Conservation (phyloP, 2,888 invertebrate species). For the Protophormia terraenovae region DNA sequence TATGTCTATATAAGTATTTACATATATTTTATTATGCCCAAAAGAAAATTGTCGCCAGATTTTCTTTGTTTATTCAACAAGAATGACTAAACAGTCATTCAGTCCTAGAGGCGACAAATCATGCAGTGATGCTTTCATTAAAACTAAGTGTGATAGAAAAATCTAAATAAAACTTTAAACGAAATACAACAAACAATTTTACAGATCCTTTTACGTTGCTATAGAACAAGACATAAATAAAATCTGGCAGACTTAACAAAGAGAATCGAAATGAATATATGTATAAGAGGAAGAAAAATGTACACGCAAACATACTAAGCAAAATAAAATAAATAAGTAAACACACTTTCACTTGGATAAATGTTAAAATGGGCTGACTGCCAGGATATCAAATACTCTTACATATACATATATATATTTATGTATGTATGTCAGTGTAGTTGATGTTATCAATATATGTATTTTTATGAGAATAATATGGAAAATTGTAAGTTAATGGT, state of each 20-base stretch:
- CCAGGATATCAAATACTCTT: conserved; percentile 16
- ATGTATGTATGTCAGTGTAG: too few species aligned
- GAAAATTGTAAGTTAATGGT: too few species aligned
- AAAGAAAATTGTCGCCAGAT: conserved; percentile 62
- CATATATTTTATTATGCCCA: conserved; percentile 20
- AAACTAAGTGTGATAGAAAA: conserved; percentile 57
- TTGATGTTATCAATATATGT: too few species aligned
- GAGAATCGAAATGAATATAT: conserved; percentile 9
- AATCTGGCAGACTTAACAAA: conserved; percentile 29
- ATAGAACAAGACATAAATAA: conserved; percentile 15
- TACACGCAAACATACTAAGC: background rate
- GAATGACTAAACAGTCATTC: background rate
- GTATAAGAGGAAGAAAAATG: background rate
- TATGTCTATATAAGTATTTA: background rate
- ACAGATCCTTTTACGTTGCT: too few species aligned
- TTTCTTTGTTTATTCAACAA: background rate
- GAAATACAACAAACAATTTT: conserved; percentile 7
- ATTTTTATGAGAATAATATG: too few species aligned
- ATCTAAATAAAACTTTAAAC: conserved; percentile 40
- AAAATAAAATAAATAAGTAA: conserved; percentile 10
- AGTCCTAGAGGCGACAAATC: conserved; percentile 61
- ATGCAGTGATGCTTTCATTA: conserved; percentile 60
- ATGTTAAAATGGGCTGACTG: conserved; percentile 53
- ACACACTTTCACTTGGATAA: background rate
- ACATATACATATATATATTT: background rate